Evolutionary conservation across 1,140 invertebrate genomes (phyloP), one percentile per base, ranked within the genome.

Genomic region (Archivesica marissinica): DNA sequence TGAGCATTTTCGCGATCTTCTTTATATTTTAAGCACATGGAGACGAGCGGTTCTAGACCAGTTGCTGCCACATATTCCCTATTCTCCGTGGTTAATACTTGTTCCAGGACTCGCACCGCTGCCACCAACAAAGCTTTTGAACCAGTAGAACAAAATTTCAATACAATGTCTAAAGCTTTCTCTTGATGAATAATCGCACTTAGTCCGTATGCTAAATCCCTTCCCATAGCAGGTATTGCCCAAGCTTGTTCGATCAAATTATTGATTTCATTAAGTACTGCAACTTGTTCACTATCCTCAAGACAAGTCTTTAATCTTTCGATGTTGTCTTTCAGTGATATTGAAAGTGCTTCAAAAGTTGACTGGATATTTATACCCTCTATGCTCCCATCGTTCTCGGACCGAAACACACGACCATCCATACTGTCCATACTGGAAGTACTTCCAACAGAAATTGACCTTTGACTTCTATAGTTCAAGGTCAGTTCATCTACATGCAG

Each of bases 1-100:
- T 98, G 95, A 4, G 98, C 96, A 92, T 99, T 97, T 87, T 98
- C 97, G 66, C 91, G 86, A 82, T 95, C 64, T 96, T 96, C 35
- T 96, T 92, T 92, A 79, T 56, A 79, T 9, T 96, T 96, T 89
- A 97, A 97, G 17, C 98, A 98, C 2, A 98, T 97, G 44, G 93
- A 94, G 0, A 96, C 95, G 15, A 96, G 94, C 92, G 98, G 97
- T 89, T 99, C 98, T 33, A 99, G 94, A 2, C 98, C 98, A 87
- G 98, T 96, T 88, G 98, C 96, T 0, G 99, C 98, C 2, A 99
- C 97, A 93, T 99, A 97, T 4, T 97, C 97, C 86, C 99, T 96
- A 93, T 99, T 99, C 93, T 98, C 98, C 0, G 97, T 97, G 1
- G 98, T 99, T 77, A 94, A 87, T 11, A 89, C 87, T 93, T 99